These are phyloP conservation scores for Gavia stellata DNA, from an alignment of 2,113 vertebrate genomes.

Conservation along the genomic window DNA sequence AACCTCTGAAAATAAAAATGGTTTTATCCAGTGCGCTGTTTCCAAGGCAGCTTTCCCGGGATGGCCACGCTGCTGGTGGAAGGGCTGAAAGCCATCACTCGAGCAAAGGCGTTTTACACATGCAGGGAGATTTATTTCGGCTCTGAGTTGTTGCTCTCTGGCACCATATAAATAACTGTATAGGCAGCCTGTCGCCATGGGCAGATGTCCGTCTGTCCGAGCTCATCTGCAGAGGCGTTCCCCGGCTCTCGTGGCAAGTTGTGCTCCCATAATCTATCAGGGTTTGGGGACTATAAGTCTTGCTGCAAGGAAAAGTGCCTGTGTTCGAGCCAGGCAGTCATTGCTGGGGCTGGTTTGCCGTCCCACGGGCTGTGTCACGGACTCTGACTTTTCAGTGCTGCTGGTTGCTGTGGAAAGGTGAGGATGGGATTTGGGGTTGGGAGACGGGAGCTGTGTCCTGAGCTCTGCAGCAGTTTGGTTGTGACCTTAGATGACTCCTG, in stretches of 20 bases:
- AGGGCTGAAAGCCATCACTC: neutral
- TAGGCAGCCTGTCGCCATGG: neutral
- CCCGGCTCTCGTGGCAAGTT: neutral
- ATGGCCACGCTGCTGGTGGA: neutral
- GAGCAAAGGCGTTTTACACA: fast-evolving
- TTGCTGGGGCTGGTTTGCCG: neutral
- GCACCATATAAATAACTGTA: neutral
- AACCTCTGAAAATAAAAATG: neutral
- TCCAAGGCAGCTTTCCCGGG: neutral
- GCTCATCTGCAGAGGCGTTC: neutral
- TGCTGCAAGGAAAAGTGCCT: fast-evolving
- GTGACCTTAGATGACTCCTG: neutral
- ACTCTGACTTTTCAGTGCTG: neutral
- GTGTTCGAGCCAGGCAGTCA: neutral
- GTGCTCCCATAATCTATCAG: neutral
- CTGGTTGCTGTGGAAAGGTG: neutral
- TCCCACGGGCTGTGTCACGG: neutral
- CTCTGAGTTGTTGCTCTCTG: neutral
- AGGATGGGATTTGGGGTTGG: neutral
- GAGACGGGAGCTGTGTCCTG: neutral
- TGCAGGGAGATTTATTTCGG: neutral
- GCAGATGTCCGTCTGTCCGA: fast-evolving
- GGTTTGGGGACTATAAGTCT: neutral
- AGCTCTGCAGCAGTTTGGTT: neutral
- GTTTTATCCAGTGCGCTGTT: neutral